Base-by-base conservation (phyloP, 1,140 invertebrate genomes). In the Hormaphis cornu region DNA sequence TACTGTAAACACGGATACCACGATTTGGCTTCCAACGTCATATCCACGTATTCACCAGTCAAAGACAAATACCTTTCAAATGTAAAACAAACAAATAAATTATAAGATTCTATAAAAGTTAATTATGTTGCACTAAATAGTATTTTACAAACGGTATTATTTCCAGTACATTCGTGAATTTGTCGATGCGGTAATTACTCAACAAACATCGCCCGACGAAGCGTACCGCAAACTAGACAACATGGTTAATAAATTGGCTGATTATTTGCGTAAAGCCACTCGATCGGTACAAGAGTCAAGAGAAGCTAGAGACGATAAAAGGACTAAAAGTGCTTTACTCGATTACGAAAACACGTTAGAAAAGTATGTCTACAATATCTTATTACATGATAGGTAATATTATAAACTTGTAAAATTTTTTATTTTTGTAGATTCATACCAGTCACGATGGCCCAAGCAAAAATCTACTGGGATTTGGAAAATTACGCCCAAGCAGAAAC, bases 1-100 rank as follows among this genome's bases (percentile, higher is more conserved):
- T 99, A 98, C 77, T 96, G 92, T 76, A 97, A 97, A 80, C 95
- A 97, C 80, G 95, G 97, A 80, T 95, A 97, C 76, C 98, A 91
- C 78, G 96, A 99, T 79, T 80, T 98, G 46, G 97, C 97, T 14
- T 97, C 97, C 4, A 97, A 99, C 82, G 91, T 99, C 59, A 80
- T 99, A 69, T 97, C 97, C 18, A 96, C 99, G 82, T 97, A 98
- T 81, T 90, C 93, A 35, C 91, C 98, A 80, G 84, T 98, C 40
- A 97, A 95, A 2, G 96, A 95, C 77, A 97, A 97, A 80, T 97
- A 95, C 79, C 80, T 99, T 26, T 91, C 90, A 20, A 89, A 92
- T 44, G 90, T 93, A 82, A 77, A 78, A 78, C 20, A 1, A 33
- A 18, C 12, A 18, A 30, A 20, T 33, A 18, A n/a, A 20, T 20